phyloP scores from a whole-genome alignment of 2,797 vertebrate species.

The Falco berigora region DNA sequence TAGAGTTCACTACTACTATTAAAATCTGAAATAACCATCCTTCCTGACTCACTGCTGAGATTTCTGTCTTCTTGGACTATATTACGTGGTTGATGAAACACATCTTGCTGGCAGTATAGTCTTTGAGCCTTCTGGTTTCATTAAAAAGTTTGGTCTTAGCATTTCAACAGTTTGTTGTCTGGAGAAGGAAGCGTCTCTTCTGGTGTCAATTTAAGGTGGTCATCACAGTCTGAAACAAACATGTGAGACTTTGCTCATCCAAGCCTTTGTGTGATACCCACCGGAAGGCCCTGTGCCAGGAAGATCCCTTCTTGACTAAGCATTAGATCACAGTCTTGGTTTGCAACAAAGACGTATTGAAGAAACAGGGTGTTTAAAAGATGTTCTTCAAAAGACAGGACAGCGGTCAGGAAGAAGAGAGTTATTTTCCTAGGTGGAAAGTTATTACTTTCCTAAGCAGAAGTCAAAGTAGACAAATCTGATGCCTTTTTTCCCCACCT shows the following conservation, averaged over 20 bases:
- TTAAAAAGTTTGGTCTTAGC: constrained; percentile 34
- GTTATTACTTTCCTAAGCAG: neutral
- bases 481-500: neutral
- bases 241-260: constrained; percentile 37
- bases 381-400: neutral
- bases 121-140: constrained; percentile 39
- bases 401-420: neutral
- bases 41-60: constrained; percentile 41
- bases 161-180: constrained; percentile 58
- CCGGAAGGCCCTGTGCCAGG: neutral
- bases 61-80: constrained; percentile 36
- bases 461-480: neutral
- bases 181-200: constrained; percentile 30
- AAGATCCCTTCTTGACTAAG: constrained; percentile 31
- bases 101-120: constrained; percentile 47
- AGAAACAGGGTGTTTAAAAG: neutral
- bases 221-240: constrained; percentile 16
- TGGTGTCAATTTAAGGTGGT: constrained; percentile 49
- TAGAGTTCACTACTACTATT: neutral
- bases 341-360: neutral
- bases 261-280: neutral
- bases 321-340: neutral
- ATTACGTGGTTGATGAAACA: neutral
- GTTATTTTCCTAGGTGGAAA: neutral
- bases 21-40: neutral